These are phyloP conservation scores for Bombycilla garrulus DNA, from an alignment of 2,113 vertebrate species.

Conservation along the genomic window DNA sequence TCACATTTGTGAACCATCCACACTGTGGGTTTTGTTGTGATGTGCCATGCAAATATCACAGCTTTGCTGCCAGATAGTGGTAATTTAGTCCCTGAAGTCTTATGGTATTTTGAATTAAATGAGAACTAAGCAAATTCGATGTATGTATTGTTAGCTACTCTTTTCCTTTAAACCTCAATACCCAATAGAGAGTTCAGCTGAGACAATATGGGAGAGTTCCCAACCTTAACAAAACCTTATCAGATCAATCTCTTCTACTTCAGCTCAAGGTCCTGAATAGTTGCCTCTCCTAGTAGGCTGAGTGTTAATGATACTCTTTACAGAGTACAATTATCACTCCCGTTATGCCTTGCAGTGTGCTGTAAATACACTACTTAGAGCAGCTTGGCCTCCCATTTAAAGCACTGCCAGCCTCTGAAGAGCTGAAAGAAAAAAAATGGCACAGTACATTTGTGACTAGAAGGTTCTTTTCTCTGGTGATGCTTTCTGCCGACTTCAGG, in stretches of 20 bases:
- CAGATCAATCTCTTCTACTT: neutral
- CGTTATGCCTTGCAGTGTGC: neutral
- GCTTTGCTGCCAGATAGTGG: neutral
- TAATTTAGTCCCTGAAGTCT: neutral
- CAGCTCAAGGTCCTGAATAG: neutral
- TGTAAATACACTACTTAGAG: neutral
- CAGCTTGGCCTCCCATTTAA: neutral
- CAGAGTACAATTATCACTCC: neutral
- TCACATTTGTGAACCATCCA: neutral
- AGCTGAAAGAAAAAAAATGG: neutral
- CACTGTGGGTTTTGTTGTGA: neutral
- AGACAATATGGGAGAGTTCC: neutral
- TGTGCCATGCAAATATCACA: neutral
- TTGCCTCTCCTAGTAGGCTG: neutral
- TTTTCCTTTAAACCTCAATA: neutral
- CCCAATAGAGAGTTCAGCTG: neutral
- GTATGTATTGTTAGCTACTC: neutral
- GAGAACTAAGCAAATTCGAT: neutral
- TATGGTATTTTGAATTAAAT: neutral
- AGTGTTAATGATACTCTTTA: constrained; percentile 20
- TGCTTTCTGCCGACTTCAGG: neutral
- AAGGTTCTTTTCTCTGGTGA: neutral
- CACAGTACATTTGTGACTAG: neutral
- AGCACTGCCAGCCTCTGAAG: neutral
- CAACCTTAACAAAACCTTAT: constrained; percentile 33